Evolutionary conservation across 1,140 invertebrate genomes (phyloP).

Genomic region (Drosophila santomea): DNA sequence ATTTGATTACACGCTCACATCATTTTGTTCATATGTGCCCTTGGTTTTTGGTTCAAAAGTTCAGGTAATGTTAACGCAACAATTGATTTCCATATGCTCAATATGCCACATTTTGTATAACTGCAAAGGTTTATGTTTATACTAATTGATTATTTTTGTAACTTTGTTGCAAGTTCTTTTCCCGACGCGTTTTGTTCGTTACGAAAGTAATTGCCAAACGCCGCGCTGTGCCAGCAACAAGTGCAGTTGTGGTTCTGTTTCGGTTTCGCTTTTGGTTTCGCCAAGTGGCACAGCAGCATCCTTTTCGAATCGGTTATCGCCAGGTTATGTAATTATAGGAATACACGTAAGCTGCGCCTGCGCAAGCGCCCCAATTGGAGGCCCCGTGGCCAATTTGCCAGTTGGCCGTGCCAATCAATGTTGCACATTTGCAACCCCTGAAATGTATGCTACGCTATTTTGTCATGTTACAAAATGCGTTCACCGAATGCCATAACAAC

Average conservation of each 20-base stretch:
- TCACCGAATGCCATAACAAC: conserved; percentile 77
- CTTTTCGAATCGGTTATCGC: conserved; percentile 8
- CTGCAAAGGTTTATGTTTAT: conserved; percentile 20
- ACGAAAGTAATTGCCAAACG: background rate
- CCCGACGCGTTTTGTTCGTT: conserved; percentile 25
- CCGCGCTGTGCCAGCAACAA: conserved; percentile 73
- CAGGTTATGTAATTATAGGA: conserved; percentile 54
- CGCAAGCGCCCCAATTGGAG: conserved; percentile 44
- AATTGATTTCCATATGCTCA: conserved; percentile 59
- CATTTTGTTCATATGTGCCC: conserved; percentile 31
- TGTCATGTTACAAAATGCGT: conserved; percentile 66
- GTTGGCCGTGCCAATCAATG: conserved; percentile 64
- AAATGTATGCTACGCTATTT: conserved; percentile 80
- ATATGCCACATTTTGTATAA: conserved; percentile 64
- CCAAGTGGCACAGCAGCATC: conserved; percentile 30
- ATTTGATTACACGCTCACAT: conserved; percentile 39
- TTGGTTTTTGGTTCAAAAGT: conserved; percentile 9
- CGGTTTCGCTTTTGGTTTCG: conserved; percentile 20
- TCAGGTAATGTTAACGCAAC: conserved; percentile 65
- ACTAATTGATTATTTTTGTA: background rate
- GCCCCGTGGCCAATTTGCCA: conserved; percentile 61
- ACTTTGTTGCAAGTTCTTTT: background rate
- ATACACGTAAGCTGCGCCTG: conserved; percentile 60
- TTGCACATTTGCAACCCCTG: conserved; percentile 77
- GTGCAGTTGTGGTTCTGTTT: conserved; percentile 72